Evolutionary conservation across 2,113 vertebrate genomes (phyloP), one percentile per base, ranked within the genome.

Genomic region (Equus przewalskii): DNA sequence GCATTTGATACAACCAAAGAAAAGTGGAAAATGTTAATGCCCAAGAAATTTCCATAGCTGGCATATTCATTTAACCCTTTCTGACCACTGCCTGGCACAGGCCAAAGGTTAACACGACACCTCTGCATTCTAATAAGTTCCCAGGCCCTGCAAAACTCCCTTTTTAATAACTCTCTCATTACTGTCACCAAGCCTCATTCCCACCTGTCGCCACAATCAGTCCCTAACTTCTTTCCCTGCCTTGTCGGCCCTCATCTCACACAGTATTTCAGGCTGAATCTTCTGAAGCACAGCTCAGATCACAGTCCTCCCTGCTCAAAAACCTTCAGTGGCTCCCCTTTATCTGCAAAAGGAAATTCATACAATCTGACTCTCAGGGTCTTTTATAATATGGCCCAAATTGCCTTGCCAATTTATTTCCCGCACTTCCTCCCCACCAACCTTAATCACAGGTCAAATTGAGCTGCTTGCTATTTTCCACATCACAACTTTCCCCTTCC

Each of bases 31-130:
- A 99, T 98, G 98, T 98, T 98, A 98, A 98, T 98, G 94, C 97
- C 93, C 96, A 97, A 96, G 97, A 98, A 97, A 99, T 99, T 98
- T 98, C 97, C 98, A 98, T 98, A 93, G 97, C 89, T 98, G 97
- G 98, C 98, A 97, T 15, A 51, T 93, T 98, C 97, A 96, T 98
- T 99, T 99, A 99, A 99, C 99, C 98, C 98, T 98, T 98, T 98
- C 89, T 96, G 95, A 98, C 96, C 97, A 96, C 49, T 65, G 87
- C 78, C 78, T 96, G 80, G 75, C 93, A 96, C 62, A 96, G 93
- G 69, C 65, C 93, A 56, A 92, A 97, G 89, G 97, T 92, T 94
- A 96, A 62, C 87, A 26, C 0, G 33, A 46, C 62, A 76, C 80
- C 44, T 91, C 33, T 0, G 73, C 13, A 0, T 83, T 46, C 79